A percentile compares a stretch with the other conserved stretches of the same genome.
phyloP scores from a whole-genome alignment of 2,797 vertebrate genomes.

The Oreortyx pictus region DNA sequence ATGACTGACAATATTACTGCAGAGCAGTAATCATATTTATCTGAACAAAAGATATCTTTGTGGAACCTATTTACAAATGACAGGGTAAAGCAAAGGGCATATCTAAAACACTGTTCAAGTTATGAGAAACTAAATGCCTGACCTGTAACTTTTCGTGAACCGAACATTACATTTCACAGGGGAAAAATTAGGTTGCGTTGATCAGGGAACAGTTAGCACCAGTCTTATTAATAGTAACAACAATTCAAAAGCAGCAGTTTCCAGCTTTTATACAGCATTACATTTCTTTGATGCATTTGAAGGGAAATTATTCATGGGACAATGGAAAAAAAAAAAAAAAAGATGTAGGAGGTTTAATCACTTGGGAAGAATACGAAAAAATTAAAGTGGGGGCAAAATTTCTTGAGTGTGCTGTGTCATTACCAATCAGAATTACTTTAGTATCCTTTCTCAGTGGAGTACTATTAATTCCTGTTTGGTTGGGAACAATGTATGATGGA shows the following conservation, averaged over 20 bases:
- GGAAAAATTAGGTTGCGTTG: not conserved
- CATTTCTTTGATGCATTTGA: constrained; percentile 36
- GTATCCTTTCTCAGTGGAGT: constrained; percentile 17
- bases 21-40: not conserved
- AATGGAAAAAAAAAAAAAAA: not conserved
- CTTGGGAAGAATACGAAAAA: constrained; percentile 34
- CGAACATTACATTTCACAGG: not conserved
- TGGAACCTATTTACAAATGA: not conserved
- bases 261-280: constrained; percentile 18
- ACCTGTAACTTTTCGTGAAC: not conserved
- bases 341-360: constrained; percentile 67
- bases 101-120: not conserved
- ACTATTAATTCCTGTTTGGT: constrained; percentile 38
- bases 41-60: not conserved
- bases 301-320: constrained; percentile 57
- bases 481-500: not conserved
- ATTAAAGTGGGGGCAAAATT: constrained; percentile 29
- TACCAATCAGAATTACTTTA: constrained; percentile 11
- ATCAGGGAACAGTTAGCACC: constrained; percentile 7
- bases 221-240: constrained; percentile 54
- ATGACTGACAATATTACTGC: not conserved
- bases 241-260: constrained; percentile 42
- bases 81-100: not conserved
- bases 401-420: constrained; percentile 55
- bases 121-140: not conserved